Evolutionary conservation across 2,113 vertebrate species (phyloP).

Genomic region (Murina feae): DNA sequence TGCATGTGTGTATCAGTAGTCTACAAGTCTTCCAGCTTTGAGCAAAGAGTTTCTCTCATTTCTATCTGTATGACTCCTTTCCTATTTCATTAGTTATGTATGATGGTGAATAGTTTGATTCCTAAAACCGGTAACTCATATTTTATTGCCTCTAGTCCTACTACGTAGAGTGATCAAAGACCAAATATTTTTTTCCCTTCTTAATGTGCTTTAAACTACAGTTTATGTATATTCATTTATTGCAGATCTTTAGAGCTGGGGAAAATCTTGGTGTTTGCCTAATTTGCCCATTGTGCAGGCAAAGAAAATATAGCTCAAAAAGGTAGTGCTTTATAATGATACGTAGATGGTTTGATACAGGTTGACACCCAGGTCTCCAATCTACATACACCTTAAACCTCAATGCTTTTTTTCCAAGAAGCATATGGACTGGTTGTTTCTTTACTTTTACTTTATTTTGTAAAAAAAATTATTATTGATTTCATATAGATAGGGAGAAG

Average conservation of each 20-base stretch:
- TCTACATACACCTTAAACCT: background rate
- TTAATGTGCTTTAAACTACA: background rate
- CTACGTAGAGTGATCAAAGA: background rate
- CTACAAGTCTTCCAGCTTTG: background rate
- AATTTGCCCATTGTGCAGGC: background rate
- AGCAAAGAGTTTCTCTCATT: background rate
- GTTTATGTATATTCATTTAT: background rate
- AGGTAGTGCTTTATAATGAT: background rate
- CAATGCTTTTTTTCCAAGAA: background rate
- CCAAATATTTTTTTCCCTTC: background rate
- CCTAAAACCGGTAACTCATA: background rate
- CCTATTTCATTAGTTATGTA: background rate
- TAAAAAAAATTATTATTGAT: background rate
- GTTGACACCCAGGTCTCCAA: background rate
- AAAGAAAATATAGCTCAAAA: background rate
- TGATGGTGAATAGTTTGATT: background rate
- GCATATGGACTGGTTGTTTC: background rate
- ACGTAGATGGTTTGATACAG: background rate
- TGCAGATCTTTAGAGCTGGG: background rate
- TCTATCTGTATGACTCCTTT: background rate
- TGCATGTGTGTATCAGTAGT: rapidly evolving
- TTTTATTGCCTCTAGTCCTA: background rate
- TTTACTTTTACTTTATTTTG: background rate
- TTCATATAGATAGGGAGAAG: too few relatives aligned
- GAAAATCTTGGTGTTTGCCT: background rate